A percentile compares a stretch with the other conserved stretches of the same genome.
These are phyloP conservation scores for Tor tambroides DNA, from an alignment of 2,113 vertebrate genomes.

Conservation along the genomic window DNA sequence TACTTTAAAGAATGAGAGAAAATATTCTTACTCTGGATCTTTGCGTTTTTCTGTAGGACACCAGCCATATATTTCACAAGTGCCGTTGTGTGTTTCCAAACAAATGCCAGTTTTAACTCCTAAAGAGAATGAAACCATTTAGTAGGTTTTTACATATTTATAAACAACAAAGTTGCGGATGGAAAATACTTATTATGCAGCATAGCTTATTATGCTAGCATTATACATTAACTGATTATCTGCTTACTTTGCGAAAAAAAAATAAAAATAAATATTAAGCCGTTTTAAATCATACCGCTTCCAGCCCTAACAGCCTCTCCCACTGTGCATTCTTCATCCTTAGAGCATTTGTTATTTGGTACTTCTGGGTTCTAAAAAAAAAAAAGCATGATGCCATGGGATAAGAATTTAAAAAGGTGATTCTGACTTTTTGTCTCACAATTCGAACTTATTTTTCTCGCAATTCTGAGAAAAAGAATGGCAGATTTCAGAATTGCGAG, in stretches of 20 bases:
- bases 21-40: constrained; percentile 64
- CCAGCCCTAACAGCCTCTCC: constrained; percentile 78
- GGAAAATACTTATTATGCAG: background rate
- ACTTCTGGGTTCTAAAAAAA: constrained; percentile 75
- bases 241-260: background rate
- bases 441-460: too few species aligned
- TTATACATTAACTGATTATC: background rate
- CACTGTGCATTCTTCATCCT: constrained; percentile 78
- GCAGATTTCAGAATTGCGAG: too few species aligned
- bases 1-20: background rate
- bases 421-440: background rate
- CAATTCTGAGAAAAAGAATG: too few species aligned
- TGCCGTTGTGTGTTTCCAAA: constrained; percentile 73
- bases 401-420: background rate
- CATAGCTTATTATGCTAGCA: background rate
- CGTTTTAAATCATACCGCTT: constrained; percentile 61
- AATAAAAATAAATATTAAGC: background rate
- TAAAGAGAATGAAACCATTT: constrained; percentile 58
- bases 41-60: constrained; percentile 82
- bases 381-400: too few species aligned
- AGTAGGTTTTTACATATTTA: background rate
- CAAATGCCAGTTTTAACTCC: constrained; percentile 87
- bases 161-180: background rate
- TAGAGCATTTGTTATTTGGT: constrained; percentile 72
- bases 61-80: constrained; percentile 91